Evolutionary conservation across 2,888 invertebrate species (phyloP).

Genomic region (Caenorhabditis macrosperma): DNA sequence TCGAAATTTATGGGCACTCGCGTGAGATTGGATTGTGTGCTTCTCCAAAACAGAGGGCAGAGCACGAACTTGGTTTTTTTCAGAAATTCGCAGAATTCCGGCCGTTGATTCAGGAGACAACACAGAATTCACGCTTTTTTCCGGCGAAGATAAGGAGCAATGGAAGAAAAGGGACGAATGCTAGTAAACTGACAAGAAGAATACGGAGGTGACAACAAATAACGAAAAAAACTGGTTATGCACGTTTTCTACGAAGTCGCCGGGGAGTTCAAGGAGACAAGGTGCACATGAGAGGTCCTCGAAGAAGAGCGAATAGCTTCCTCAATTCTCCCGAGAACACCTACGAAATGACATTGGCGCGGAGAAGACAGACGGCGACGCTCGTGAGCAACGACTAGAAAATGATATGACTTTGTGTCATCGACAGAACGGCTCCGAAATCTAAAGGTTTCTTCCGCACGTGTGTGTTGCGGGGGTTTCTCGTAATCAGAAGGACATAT

Average conservation of each 20-base stretch:
- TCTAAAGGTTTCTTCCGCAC: not conserved
- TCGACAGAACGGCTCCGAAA: not conserved
- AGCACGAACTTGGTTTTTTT: no score
- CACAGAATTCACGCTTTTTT: no score
- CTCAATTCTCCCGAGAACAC: conserved; percentile 13
- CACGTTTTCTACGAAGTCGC: not conserved
- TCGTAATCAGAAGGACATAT: not conserved
- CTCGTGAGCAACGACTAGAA: not conserved
- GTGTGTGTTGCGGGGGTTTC: not conserved
- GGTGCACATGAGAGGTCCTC: conserved; percentile 1
- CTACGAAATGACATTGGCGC: not conserved
- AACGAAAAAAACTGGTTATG: not conserved
- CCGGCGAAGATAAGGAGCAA: no score
- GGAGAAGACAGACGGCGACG: not conserved
- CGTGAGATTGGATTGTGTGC: not conserved
- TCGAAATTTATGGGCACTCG: not conserved
- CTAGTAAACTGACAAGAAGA: not conserved
- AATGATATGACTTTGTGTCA: not conserved
- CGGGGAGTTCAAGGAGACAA: conserved; percentile 10
- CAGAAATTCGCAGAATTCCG: no score
- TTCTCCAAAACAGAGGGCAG: not conserved
- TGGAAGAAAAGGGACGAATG: no score
- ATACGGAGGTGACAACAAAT: not conserved
- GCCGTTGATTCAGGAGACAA: not conserved
- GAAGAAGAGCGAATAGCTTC: not conserved